Percentiles rank a stretch among this genome's conserved stretches.
Conservation (phyloP, 2,113 vertebrate species). For the Xenopus tropicalis region DNA sequence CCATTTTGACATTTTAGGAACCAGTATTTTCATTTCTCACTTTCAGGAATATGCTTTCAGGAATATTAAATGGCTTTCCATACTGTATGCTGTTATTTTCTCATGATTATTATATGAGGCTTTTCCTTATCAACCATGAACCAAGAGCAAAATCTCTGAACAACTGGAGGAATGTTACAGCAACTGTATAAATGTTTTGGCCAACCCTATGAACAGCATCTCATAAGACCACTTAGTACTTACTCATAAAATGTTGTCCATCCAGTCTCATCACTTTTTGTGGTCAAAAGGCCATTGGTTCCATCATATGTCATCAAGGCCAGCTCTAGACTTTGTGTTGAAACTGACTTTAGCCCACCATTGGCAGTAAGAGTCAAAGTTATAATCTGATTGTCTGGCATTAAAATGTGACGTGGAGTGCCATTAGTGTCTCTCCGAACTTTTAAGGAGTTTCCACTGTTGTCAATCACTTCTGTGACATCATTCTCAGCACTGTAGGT, state of each 20-base stretch:
- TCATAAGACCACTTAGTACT: conserved; percentile 60
- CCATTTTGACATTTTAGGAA: no score
- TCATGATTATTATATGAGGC: no score
- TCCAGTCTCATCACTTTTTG: conserved; percentile 95
- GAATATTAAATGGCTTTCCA: no score
- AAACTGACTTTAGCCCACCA: conserved; percentile 86
- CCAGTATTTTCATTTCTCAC: no score
- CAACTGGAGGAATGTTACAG: no score
- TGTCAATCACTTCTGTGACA: conserved; percentile 81
- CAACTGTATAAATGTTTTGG: no score
- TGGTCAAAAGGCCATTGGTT: conserved; percentile 88
- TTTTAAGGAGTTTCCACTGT: conserved; percentile 88
- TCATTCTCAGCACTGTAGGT: conserved; percentile 83
- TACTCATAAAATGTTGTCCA: conserved; percentile 99
- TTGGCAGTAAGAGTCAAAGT: conserved; percentile 83
- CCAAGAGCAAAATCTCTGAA: no score
- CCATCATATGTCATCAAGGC: conserved; percentile 91
- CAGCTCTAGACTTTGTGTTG: conserved; percentile 84
- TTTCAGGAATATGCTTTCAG: no score
- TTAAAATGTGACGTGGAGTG: conserved; percentile 83
- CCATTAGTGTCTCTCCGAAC: conserved; percentile 82
- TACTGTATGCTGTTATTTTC: no score
- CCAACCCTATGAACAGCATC: no score
- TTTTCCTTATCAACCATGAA: no score
- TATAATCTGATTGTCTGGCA: conserved; percentile 93